Evolutionary conservation across 2,797 vertebrate species (phyloP).

Genomic region (Dermochelys coriacea): DNA sequence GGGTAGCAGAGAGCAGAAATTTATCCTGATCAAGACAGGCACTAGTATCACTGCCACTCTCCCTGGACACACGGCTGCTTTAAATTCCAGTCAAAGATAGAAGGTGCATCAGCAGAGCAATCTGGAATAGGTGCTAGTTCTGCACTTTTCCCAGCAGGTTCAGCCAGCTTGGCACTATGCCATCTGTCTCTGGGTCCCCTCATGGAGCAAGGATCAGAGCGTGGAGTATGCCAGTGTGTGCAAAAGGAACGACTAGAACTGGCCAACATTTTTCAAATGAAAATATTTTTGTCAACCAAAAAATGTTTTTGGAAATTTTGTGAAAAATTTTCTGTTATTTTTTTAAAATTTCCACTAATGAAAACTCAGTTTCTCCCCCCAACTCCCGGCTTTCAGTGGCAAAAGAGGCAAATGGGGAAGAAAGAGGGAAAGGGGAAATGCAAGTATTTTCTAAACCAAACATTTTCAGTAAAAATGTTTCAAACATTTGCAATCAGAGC

Average conservation of each 20-base stretch:
- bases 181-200: background rate
- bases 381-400: background rate
- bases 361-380: no score
- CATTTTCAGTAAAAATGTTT: no score
- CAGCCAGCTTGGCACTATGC: background rate
- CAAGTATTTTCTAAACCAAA: background rate
- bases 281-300: background rate
- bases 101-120: background rate
- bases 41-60: background rate
- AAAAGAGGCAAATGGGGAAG: background rate
- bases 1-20: background rate
- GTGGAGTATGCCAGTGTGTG: background rate
- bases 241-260: background rate
- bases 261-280: background rate
- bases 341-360: background rate
- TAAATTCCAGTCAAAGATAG: background rate
- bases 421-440: accelerated
- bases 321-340: background rate
- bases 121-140: background rate
- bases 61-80: background rate
- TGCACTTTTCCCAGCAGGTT: background rate
- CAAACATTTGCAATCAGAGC: no score
- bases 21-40: background rate
- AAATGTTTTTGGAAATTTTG: background rate
- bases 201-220: background rate